phyloP scores from a whole-genome alignment of 2,888 invertebrate genomes.

The Hedya salicella region DNA sequence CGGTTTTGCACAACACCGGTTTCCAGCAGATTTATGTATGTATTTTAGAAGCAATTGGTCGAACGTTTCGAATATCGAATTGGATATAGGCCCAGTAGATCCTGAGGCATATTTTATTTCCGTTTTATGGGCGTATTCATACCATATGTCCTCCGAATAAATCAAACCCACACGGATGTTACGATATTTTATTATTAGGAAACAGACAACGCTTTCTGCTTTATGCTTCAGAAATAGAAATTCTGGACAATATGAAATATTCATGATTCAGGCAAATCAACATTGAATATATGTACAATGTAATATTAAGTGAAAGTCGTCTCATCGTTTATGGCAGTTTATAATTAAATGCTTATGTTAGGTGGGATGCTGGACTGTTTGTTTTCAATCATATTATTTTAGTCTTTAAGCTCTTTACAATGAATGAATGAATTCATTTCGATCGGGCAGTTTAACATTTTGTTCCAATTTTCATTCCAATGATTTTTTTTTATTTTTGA shows the following conservation, averaged over 20 bases:
- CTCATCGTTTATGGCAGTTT: too few relatives aligned
- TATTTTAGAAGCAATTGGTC: constrained; percentile 4
- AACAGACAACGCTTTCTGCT: neutral
- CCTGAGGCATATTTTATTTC: constrained; percentile 21
- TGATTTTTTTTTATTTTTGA: too few relatives aligned
- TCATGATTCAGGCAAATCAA: neutral
- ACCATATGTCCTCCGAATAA: constrained; percentile 38
- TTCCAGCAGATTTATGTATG: neutral
- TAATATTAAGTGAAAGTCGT: too few relatives aligned
- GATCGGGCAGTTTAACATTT: too few relatives aligned
- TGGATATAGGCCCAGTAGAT: neutral
- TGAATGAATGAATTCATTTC: too few relatives aligned
- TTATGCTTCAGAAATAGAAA: constrained; percentile 20
- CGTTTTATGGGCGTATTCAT: constrained; percentile 37
- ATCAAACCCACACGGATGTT: constrained; percentile 35
- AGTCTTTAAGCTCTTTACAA: too few relatives aligned
- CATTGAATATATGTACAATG: constrained; percentile 5
- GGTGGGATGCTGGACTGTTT: neutral
- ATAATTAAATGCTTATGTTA: neutral
- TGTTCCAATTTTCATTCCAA: too few relatives aligned
- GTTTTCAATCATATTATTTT: too few relatives aligned
- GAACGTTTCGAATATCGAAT: neutral
- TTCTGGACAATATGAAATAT: constrained; percentile 4
- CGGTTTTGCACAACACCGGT: neutral
- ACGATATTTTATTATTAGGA: constrained; percentile 13